These are phyloP conservation scores for Drosophila ambigua DNA, from an alignment of 1,140 invertebrate genomes.

Conservation along the genomic window DNA sequence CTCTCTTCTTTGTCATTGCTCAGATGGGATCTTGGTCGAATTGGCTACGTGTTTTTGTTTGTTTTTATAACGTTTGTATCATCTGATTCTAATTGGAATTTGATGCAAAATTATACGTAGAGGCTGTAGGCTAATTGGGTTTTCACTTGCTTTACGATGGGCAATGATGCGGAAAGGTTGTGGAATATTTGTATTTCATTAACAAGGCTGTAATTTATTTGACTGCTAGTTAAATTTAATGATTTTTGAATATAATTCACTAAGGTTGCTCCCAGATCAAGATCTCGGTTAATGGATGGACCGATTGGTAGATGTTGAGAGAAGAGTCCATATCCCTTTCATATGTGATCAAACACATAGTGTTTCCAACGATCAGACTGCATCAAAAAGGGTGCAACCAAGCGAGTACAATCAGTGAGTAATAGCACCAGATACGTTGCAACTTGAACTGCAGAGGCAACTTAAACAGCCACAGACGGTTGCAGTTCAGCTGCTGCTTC, in stretches of 20 bases:
- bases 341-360: too few species aligned
- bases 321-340: too few species aligned
- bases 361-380: constrained; percentile 20
- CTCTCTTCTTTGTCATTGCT: constrained; percentile 33
- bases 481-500: constrained; percentile 62
- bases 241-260: constrained; percentile 17
- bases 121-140: constrained; percentile 48
- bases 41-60: constrained; percentile 22
- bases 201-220: constrained; percentile 39
- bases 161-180: constrained; percentile 75
- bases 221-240: background rate
- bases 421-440: constrained; percentile 2
- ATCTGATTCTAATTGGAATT: constrained; percentile 27
- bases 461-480: constrained; percentile 23
- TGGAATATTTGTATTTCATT: constrained; percentile 51
- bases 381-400: constrained; percentile 2
- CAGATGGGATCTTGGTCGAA: constrained; percentile 58
- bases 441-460: constrained; percentile 18
- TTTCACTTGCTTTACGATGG: constrained; percentile 29
- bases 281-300: too few species aligned
- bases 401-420: constrained; percentile 14
- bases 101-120: background rate
- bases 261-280: background rate
- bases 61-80: constrained; percentile 13
- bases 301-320: too few species aligned